These are phyloP conservation scores for Ciconia boyciana DNA, from an alignment of 2,113 vertebrate genomes.

Conservation along the genomic window DNA sequence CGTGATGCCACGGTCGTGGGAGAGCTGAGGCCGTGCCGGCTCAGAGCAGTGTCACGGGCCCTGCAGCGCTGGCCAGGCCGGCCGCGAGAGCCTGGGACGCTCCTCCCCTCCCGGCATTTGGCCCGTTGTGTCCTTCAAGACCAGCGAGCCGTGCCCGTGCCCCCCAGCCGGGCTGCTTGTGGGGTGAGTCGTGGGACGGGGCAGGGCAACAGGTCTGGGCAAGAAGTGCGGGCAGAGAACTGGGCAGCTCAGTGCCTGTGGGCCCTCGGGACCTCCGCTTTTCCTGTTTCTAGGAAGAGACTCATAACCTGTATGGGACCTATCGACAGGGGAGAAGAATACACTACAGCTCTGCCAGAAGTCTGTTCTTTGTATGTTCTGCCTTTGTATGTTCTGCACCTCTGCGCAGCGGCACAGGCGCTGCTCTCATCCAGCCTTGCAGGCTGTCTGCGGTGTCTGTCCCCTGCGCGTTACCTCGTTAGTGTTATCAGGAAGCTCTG, in stretches of 20 bases:
- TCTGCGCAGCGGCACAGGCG: not conserved
- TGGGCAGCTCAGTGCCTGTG: not conserved
- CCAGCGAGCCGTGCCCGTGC: slow-evolving; percentile 7
- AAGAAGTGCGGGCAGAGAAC: accelerated
- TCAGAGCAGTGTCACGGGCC: accelerated
- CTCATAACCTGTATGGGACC: not conserved
- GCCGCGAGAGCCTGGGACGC: too few relatives aligned
- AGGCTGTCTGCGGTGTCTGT: not conserved
- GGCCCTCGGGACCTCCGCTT: not conserved
- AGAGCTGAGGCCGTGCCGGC: not conserved
- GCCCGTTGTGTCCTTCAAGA: not conserved
- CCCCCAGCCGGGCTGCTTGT: not conserved
- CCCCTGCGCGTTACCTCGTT: accelerated
- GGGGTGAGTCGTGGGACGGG: accelerated
- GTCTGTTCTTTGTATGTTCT: not conserved
- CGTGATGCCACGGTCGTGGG: accelerated
- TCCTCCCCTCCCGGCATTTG: too few relatives aligned
- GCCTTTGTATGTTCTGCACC: accelerated
- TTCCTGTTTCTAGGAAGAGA: not conserved
- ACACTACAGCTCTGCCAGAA: not conserved
- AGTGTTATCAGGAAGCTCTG: not conserved
- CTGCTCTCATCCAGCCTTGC: not conserved
- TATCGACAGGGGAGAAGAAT: not conserved
- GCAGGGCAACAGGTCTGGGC: not conserved
- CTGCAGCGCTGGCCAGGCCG: not conserved